Percentiles rank a stretch among this genome's conserved stretches.
phyloP scores from a whole-genome alignment of 2,888 invertebrate species.

The Cantharis lateralis region DNA sequence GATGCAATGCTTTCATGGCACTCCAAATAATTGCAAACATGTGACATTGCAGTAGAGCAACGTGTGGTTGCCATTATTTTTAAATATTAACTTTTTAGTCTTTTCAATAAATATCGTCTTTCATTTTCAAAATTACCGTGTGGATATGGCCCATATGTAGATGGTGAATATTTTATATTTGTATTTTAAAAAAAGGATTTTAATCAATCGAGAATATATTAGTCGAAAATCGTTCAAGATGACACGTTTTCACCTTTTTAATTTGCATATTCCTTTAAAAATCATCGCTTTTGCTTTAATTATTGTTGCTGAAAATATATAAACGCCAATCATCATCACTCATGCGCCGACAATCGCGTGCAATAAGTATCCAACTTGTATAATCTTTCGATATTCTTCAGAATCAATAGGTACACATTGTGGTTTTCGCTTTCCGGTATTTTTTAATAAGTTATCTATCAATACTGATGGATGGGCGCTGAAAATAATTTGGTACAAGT shows the following conservation, averaged over 20 bases:
- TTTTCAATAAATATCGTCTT: not conserved
- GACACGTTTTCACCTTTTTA: not conserved
- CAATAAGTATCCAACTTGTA: not conserved
- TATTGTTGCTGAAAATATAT: not conserved
- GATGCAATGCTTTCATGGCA: not conserved
- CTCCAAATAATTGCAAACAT: not conserved
- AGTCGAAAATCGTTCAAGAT: not conserved
- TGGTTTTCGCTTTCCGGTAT: not conserved
- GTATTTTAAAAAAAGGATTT: too few species aligned
- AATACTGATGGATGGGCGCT: not conserved
- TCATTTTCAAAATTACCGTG: not conserved
- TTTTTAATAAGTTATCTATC: not conserved
- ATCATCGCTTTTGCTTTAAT: not conserved
- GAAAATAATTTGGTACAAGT: not conserved
- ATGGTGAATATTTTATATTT: too few species aligned
- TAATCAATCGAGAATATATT: not conserved
- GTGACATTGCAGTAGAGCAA: not conserved
- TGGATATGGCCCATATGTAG: not conserved
- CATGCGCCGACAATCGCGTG: not conserved
- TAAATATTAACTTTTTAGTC: not conserved
- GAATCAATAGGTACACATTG: not conserved
- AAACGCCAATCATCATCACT: not conserved
- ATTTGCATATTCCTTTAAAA: not conserved
- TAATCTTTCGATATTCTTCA: not conserved
- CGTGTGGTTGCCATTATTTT: not conserved